Evolutionary conservation across 2,888 invertebrate species (phyloP).

Genomic region (Hemicrepidius hirtus): DNA sequence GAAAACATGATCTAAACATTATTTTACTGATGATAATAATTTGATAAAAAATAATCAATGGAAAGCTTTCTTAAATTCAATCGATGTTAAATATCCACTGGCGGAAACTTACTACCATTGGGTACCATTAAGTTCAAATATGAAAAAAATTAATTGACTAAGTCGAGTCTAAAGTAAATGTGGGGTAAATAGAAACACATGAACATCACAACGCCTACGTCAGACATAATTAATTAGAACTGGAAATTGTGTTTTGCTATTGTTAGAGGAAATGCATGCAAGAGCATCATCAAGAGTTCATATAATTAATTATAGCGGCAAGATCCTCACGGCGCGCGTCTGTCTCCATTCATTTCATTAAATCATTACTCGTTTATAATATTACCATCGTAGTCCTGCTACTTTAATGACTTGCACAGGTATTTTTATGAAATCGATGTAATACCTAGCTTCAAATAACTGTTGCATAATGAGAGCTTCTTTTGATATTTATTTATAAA

Average conservation of each 20-base stretch:
- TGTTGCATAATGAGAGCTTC: slow-evolving; percentile 10
- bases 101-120: too few species aligned
- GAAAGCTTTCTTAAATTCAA: too few species aligned
- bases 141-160: too few species aligned
- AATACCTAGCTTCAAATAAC: slow-evolving; percentile 13
- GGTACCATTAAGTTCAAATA: too few species aligned
- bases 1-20: too few species aligned
- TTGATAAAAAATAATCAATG: too few species aligned
- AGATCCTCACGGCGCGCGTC: slow-evolving; percentile 1
- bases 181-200: too few species aligned
- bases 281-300: slow-evolving; percentile 19
- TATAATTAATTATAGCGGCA: slow-evolving; percentile 20
- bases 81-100: too few species aligned
- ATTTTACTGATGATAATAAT: too few species aligned
- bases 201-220: not conserved
- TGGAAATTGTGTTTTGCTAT: not conserved
- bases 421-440: slow-evolving; percentile 3
- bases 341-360: slow-evolving; percentile 2
- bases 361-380: slow-evolving; percentile 7
- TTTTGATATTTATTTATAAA: slow-evolving; percentile 20
- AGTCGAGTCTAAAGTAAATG: too few species aligned
- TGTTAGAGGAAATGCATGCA: slow-evolving; percentile 20
- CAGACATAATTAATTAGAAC: not conserved
- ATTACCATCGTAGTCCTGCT: not conserved
- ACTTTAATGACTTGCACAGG: not conserved